Evolutionary conservation across 2,113 vertebrate species (phyloP), one percentile per base, ranked within the genome.

Genomic region (Istiophorus platypterus): DNA sequence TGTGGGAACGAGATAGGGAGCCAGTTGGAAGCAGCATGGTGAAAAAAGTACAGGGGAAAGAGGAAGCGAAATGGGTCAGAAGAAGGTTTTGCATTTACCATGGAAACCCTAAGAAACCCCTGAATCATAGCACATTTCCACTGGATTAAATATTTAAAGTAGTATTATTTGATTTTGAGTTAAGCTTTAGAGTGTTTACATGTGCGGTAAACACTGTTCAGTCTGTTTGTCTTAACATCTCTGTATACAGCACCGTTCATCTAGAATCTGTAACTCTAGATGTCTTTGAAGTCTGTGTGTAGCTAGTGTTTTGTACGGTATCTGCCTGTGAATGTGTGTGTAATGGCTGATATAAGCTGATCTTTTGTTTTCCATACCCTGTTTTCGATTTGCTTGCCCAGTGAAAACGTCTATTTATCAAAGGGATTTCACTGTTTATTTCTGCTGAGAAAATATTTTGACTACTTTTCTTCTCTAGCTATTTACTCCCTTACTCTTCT

Each of bases 351-450:
- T 83, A 76, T 47, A 76, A 69, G 67, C 31, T 76, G 58, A 77
- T 62, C 18, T 71, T 82, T 69, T 87, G 72, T 80, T 68, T 84
- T 67, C 24, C 47, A 31, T 47, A 51, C 8, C 15, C 22, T 5
- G 7, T 76, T 56, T 76, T 85, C 78, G 64, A 56, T 82, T 85
- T 84, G 66, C 78, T 87, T 45, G n/a, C 34, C 79, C 54, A 58
- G 56, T 70, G 57, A 80, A 84, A 88, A 74, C 37, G 79, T 79
- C 49, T 78, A 18, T 72, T 65, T 31, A 47, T 51, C 59, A 76
- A 56, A 84, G 51, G 62, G 70, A 57, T 64, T 66, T 78, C 72
- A 39, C 84, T 59, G 69, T 91, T 84, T 86, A 78, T 90, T 84
- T 64, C 82, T 81, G 27, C 79, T 65, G 51, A 76, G 57, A 70